Percentiles rank a stretch among this genome's conserved stretches.
Evolutionary conservation across 2,113 vertebrate species (phyloP).

Genomic region (Bothrops jararaca): DNA sequence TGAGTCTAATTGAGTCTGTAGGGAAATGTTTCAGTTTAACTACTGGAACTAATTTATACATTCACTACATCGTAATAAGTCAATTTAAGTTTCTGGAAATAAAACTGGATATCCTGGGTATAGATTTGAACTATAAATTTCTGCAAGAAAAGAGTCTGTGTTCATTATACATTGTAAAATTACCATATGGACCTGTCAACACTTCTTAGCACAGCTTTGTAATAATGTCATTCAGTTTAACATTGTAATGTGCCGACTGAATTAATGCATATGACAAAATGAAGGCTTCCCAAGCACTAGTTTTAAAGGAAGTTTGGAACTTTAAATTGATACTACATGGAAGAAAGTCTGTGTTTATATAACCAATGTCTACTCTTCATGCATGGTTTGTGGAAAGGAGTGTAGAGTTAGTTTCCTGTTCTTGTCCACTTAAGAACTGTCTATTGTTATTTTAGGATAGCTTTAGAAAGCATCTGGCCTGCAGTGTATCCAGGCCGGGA

Average conservation of each 20-base stretch:
- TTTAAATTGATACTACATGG: conserved; percentile 73
- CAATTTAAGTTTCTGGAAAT: conserved; percentile 90
- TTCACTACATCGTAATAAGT: conserved; percentile 97
- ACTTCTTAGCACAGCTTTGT: conserved; percentile 91
- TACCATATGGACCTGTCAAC: conserved; percentile 99
- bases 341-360: conserved; percentile 65
- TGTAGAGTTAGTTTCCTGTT: not conserved
- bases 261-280: conserved; percentile 85
- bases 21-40: conserved; percentile 97
- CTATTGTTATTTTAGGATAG: not conserved
- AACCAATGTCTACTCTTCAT: conserved; percentile 8
- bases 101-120: conserved; percentile 87
- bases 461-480: not conserved
- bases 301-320: conserved; percentile 75
- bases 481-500: not conserved
- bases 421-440: not conserved
- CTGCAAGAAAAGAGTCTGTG: conserved; percentile 85
- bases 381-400: not conserved
- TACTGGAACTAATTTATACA: conserved; percentile 98
- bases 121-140: conserved; percentile 89
- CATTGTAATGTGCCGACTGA: conserved; percentile 91
- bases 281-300: conserved; percentile 80
- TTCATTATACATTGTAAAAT: conserved; percentile 97
- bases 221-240: conserved; percentile 98
- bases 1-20: conserved; percentile 93